Percentiles rank a stretch among this genome's conserved stretches.
phyloP scores from a whole-genome alignment of 2,797 vertebrate species.

The Cyprinodon diabolis region DNA sequence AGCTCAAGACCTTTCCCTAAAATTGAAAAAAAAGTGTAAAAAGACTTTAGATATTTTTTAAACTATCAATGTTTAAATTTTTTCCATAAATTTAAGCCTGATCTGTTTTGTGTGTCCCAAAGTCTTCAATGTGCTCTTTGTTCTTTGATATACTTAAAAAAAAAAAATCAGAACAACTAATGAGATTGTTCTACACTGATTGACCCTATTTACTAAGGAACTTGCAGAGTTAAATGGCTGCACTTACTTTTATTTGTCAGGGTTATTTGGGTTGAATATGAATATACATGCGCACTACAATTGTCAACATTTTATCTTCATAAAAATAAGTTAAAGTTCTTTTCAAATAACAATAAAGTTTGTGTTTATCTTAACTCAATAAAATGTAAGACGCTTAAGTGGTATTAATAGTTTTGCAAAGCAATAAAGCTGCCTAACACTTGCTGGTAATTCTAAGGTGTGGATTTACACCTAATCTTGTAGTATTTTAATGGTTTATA shows the following conservation, averaged over 20 bases:
- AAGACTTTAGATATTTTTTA: background rate
- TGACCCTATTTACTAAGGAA: background rate
- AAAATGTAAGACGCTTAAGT: background rate
- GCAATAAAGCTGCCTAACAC: background rate
- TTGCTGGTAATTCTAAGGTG: slow-evolving; percentile 1
- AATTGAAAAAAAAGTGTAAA: too few species aligned
- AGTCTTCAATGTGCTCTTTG: background rate
- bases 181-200: background rate
- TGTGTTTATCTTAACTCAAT: background rate
- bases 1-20: background rate
- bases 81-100: too few species aligned
- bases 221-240: background rate
- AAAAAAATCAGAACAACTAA: too few species aligned
- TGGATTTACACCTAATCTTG: background rate
- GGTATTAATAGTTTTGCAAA: background rate
- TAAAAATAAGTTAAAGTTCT: background rate
- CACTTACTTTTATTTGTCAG: background rate
- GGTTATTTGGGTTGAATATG: background rate
- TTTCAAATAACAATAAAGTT: background rate
- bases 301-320: background rate
- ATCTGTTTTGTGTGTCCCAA: too few species aligned
- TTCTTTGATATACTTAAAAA: background rate
- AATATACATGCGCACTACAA: background rate
- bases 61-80: background rate
- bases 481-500: background rate